phyloP scores from a whole-genome alignment of 2,113 vertebrate species.

The Peromyscus leucopus region DNA sequence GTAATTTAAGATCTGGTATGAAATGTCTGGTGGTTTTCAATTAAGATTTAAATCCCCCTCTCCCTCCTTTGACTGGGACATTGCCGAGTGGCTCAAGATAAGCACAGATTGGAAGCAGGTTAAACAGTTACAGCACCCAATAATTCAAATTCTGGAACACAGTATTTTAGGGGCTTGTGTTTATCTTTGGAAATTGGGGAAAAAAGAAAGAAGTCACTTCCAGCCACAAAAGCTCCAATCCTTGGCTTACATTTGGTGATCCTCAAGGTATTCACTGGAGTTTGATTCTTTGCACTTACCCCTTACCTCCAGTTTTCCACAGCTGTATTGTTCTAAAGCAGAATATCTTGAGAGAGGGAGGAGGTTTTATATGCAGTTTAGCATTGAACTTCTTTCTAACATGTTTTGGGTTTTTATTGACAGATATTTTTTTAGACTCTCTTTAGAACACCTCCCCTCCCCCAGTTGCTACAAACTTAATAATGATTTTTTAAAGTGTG shows the following conservation, averaged over 20 bases:
- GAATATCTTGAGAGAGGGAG: slow-evolving; percentile 46
- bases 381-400: slow-evolving; percentile 49
- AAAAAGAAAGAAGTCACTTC: slow-evolving; percentile 8
- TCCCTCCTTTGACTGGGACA: not conserved
- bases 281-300: not conserved
- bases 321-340: not conserved
- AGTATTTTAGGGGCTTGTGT: not conserved
- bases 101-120: not conserved
- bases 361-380: slow-evolving; percentile 51
- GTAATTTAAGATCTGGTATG: slow-evolving; percentile 58
- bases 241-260: not conserved
- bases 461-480: slow-evolving; percentile 52
- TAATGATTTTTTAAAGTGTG: slow-evolving; percentile 49
- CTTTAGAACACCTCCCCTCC: not conserved
- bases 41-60: slow-evolving; percentile 57
- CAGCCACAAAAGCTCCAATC: not conserved
- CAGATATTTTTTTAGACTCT: slow-evolving; percentile 70
- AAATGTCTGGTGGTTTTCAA: slow-evolving; percentile 62
- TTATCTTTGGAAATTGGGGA: slow-evolving; percentile 52
- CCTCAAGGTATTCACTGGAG: not conserved
- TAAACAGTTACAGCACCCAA: not conserved
- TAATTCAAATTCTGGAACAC: slow-evolving; percentile 4
- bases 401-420: slow-evolving; percentile 17
- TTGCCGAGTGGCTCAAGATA: slow-evolving; percentile 20
- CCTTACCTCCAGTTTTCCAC: not conserved